Evolutionary conservation across 1,140 invertebrate genomes (phyloP).

Genomic region (Charaxes varanes): DNA sequence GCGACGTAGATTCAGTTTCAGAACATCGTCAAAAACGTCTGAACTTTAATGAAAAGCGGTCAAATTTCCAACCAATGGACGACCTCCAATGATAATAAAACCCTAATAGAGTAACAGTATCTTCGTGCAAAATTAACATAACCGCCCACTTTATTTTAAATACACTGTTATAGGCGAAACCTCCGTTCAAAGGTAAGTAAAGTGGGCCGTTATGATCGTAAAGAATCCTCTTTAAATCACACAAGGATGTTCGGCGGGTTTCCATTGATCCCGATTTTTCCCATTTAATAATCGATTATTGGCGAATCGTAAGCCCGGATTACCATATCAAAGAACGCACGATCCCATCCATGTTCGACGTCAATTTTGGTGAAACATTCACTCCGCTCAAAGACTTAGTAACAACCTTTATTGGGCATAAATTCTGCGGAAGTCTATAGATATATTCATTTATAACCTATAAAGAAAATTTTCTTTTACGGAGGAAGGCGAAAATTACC

Average conservation of each 20-base stretch:
- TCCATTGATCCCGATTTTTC: constrained; percentile 50
- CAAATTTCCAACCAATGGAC: not conserved
- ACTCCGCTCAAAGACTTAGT: constrained; percentile 27
- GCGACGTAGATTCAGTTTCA: not conserved
- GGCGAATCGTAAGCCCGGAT: constrained; percentile 43
- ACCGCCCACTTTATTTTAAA: constrained; percentile 9
- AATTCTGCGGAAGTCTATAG: too few species aligned
- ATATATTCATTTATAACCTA: too few species aligned
- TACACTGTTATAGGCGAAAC: constrained; percentile 7
- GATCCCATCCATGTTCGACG: constrained; percentile 51
- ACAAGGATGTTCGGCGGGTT: constrained; percentile 32
- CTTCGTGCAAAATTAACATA: too few species aligned
- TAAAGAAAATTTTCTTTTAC: too few species aligned
- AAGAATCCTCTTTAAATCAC: constrained; percentile 22
- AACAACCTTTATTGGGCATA: too few species aligned
- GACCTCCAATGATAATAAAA: too few species aligned
- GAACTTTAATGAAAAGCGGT: not conserved
- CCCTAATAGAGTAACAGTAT: too few species aligned
- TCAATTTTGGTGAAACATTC: constrained; percentile 59
- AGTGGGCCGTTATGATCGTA: constrained; percentile 26
- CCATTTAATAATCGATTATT: constrained; percentile 65
- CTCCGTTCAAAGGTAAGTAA: constrained; percentile 10
- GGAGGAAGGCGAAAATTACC: too few species aligned
- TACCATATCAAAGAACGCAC: constrained; percentile 64
- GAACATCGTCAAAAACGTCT: not conserved